phyloP scores from a whole-genome alignment of 2,113 vertebrate species.

The Pithys albifrons region DNA sequence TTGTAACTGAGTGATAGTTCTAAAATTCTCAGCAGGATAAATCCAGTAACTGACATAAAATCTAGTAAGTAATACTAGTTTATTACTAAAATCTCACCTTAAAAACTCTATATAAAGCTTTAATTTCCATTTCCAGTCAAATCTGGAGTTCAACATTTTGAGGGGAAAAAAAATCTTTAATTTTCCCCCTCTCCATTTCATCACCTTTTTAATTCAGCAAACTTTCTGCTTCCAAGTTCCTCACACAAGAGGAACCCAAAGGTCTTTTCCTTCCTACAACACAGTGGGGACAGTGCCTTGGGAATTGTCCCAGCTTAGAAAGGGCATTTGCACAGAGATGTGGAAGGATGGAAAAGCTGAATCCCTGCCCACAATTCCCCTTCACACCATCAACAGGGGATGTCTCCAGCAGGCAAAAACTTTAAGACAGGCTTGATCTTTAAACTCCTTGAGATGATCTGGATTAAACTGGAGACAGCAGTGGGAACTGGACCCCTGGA shows the following conservation, averaged over 20 bases:
- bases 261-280: background rate
- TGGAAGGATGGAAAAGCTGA: background rate
- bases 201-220: background rate
- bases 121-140: background rate
- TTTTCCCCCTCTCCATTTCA: background rate
- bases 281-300: background rate
- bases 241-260: background rate
- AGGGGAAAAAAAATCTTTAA: rapidly evolving
- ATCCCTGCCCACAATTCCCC: background rate
- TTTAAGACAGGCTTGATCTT: background rate
- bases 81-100: background rate
- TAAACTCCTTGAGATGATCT: background rate
- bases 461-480: background rate
- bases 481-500: background rate
- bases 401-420: background rate
- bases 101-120: background rate
- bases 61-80: background rate
- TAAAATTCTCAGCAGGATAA: background rate
- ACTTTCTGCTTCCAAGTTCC: background rate
- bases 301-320: background rate
- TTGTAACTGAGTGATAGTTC: background rate
- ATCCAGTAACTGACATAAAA: background rate
- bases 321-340: background rate
- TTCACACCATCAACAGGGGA: background rate
- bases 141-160: background rate